These are phyloP conservation scores for Stenotaenia linearis DNA, from an alignment of 2,888 invertebrate species.

Conservation along the genomic window DNA sequence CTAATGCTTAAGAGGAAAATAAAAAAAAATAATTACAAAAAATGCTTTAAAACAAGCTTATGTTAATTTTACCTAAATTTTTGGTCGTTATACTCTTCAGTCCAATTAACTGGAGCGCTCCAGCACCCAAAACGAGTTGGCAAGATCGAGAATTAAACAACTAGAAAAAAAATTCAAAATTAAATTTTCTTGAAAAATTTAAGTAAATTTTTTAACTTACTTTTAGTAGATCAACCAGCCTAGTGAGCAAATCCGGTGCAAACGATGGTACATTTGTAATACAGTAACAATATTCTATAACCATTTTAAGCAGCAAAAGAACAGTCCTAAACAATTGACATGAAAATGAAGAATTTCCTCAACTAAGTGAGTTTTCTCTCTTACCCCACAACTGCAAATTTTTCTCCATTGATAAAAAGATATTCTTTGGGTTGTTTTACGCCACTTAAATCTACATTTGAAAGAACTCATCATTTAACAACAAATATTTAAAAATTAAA, in stretches of 20 bases:
- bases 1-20: constrained; percentile 33
- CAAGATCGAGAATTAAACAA: constrained; percentile 58
- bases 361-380: too few relatives aligned
- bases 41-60: neutral
- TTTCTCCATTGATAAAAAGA: constrained; percentile 47
- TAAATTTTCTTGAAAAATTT: neutral
- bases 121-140: constrained; percentile 92
- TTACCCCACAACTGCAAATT: constrained; percentile 51
- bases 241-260: constrained; percentile 71
- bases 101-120: constrained; percentile 90
- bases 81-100: constrained; percentile 90
- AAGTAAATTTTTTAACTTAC: constrained; percentile 46
- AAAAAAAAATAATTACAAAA: neutral
- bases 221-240: constrained; percentile 80
- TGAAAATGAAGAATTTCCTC: constrained; percentile 27
- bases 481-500: too few relatives aligned
- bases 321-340: constrained; percentile 56
- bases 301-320: constrained; percentile 78
- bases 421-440: constrained; percentile 43
- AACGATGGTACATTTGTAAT: constrained; percentile 70
- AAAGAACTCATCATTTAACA: neutral
- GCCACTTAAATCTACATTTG: constrained; percentile 31
- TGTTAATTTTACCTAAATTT: constrained; percentile 61
- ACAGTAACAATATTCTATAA: constrained; percentile 83
- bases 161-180: constrained; percentile 39